phyloP scores from a whole-genome alignment of 2,888 invertebrate genomes.

The Zele albiditarsus region DNA sequence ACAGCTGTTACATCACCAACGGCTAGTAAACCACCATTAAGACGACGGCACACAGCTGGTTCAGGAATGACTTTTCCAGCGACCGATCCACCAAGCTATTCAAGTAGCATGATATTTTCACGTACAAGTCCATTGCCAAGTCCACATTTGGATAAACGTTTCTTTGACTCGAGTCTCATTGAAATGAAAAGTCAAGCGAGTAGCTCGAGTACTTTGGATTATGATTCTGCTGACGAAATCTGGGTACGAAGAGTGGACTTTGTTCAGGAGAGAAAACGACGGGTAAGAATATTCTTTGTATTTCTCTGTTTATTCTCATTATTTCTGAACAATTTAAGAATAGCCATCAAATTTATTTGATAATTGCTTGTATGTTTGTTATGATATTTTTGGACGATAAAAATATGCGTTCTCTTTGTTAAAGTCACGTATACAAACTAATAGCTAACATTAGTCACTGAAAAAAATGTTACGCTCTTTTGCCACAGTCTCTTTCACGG shows the following conservation, averaged over 20 bases:
- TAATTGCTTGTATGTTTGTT: slow-evolving; percentile 33
- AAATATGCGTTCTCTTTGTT: slow-evolving; percentile 42
- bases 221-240: slow-evolving; percentile 78
- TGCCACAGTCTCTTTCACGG: not conserved
- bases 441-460: not conserved
- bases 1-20: slow-evolving; percentile 68
- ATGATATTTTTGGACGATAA: slow-evolving; percentile 49
- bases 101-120: slow-evolving; percentile 69
- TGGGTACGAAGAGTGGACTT: slow-evolving; percentile 80
- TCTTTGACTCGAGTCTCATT: slow-evolving; percentile 87
- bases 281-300: slow-evolving; percentile 72
- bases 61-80: slow-evolving; percentile 70
- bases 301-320: not conserved
- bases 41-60: slow-evolving; percentile 68
- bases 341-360: not conserved
- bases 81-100: slow-evolving; percentile 69
- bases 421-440: not conserved
- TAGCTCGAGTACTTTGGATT: slow-evolving; percentile 77
- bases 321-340: not conserved
- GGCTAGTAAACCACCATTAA: slow-evolving; percentile 64
- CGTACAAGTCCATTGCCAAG: slow-evolving; percentile 74
- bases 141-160: slow-evolving; percentile 85
- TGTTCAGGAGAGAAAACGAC: slow-evolving; percentile 72
- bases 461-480: not conserved
- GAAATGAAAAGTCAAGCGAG: slow-evolving; percentile 86